Evolutionary conservation across 1,140 invertebrate genomes (phyloP).

Genomic region (Pomacea maculata): DNA sequence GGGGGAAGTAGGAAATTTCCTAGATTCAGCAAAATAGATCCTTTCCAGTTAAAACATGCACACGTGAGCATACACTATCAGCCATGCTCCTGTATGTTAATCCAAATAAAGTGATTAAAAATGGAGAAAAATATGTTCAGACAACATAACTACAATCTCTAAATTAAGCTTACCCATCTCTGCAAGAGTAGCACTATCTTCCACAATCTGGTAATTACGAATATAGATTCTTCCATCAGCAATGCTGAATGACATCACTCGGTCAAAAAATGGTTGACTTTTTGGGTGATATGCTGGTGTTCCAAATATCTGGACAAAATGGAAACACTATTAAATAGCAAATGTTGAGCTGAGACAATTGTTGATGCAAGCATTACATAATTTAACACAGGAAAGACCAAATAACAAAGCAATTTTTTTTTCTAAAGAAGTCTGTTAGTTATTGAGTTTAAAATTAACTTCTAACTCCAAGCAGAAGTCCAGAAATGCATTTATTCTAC

Average conservation of each 20-base stretch:
- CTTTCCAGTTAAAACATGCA: no score
- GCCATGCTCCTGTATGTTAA: background rate
- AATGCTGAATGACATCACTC: slow-evolving; percentile 92
- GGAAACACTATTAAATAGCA: background rate
- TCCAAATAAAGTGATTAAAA: background rate
- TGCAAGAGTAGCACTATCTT: slow-evolving; percentile 91
- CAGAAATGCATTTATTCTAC: slow-evolving; percentile 56
- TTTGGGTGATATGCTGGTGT: slow-evolving; percentile 97
- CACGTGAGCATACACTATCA: background rate
- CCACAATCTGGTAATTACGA: slow-evolving; percentile 97
- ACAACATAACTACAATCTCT: background rate
- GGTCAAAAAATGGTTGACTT: slow-evolving; percentile 99
- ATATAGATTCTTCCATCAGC: slow-evolving; percentile 98
- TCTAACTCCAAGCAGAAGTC: background rate
- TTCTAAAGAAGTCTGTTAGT: background rate
- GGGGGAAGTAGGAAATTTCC: no score
- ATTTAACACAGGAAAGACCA: background rate
- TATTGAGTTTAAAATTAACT: background rate
- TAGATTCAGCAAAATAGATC: no score
- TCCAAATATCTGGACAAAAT: slow-evolving; percentile 81
- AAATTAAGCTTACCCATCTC: slow-evolving; percentile 80
- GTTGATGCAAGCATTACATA: background rate
- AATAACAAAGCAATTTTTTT: background rate
- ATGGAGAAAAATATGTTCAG: slow-evolving; percentile 6
- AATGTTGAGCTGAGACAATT: background rate